A percentile compares a stretch with the other conserved stretches of the same genome.
Conservation (phyloP, 2,888 invertebrate genomes). For the Macroteleia sp. region DNA sequence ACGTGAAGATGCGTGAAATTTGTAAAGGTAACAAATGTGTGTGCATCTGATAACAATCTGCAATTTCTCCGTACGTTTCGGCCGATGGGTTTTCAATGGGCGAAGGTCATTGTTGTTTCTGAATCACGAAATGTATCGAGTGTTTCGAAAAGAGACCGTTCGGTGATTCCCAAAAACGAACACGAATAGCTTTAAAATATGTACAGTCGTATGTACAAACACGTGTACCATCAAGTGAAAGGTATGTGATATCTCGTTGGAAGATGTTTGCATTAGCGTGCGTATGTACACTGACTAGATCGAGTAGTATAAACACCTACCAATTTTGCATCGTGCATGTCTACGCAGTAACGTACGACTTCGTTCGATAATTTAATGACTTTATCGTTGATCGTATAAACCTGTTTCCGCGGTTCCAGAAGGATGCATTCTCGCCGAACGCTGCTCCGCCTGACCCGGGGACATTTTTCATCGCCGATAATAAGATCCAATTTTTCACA, state of each 20-base stretch:
- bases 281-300: constrained; percentile 42
- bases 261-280: constrained; percentile 59
- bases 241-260: constrained; percentile 52
- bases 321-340: constrained; percentile 58
- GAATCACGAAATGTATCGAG: constrained; percentile 16
- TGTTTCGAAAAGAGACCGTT: background rate
- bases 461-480: constrained; percentile 47
- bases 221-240: constrained; percentile 56
- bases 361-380: constrained; percentile 72
- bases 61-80: constrained; percentile 68
- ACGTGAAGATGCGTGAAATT: constrained; percentile 58
- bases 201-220: constrained; percentile 22
- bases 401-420: constrained; percentile 65
- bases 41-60: constrained; percentile 65
- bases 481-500: constrained; percentile 28
- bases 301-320: constrained; percentile 53
- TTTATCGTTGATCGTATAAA: constrained; percentile 72
- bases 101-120: constrained; percentile 7
- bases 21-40: constrained; percentile 48
- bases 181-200: constrained; percentile 4
- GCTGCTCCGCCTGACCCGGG: constrained; percentile 19
- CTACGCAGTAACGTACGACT: constrained; percentile 52
- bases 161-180: constrained; percentile 1
- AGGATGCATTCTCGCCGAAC: constrained; percentile 4
- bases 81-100: constrained; percentile 43